Conservation (phyloP, 2,113 vertebrate genomes). For the cat (Felis catus) region DNA sequence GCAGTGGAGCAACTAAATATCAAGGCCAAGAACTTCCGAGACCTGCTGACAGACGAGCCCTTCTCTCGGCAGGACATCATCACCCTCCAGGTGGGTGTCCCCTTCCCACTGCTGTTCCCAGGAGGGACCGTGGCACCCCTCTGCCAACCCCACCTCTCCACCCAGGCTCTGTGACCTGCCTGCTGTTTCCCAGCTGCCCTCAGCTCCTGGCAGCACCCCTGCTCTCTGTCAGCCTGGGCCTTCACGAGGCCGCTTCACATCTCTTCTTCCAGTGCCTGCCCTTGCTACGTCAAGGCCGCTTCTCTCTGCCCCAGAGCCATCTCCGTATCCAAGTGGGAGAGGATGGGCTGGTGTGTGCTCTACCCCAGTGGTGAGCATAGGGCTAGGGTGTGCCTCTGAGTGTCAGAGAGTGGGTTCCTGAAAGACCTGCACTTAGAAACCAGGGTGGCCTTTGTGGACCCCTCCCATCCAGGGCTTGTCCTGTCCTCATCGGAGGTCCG, state of each 20-base stretch:
- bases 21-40: conserved; percentile 95
- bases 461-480: neutral
- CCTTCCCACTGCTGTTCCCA: neutral
- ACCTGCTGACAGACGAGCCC: conserved; percentile 94
- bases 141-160: neutral
- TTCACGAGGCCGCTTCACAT: accelerated
- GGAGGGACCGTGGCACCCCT: neutral
- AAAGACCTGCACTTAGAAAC: neutral
- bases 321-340: neutral
- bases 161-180: neutral
- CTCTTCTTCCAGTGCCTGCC: neutral
- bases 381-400: neutral
- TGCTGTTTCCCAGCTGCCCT: neutral
- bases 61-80: conserved; percentile 95
- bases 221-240: neutral
- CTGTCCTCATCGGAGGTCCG: neutral
- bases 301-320: neutral
- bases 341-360: neutral
- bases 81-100: conserved; percentile 89
- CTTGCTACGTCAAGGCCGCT: neutral
- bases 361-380: neutral
- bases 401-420: neutral
- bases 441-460: neutral
- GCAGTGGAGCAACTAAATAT: conserved; percentile 97
- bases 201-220: neutral